Conservation (phyloP, 2,797 vertebrate genomes). For the Sebastes diaconus region DNA sequence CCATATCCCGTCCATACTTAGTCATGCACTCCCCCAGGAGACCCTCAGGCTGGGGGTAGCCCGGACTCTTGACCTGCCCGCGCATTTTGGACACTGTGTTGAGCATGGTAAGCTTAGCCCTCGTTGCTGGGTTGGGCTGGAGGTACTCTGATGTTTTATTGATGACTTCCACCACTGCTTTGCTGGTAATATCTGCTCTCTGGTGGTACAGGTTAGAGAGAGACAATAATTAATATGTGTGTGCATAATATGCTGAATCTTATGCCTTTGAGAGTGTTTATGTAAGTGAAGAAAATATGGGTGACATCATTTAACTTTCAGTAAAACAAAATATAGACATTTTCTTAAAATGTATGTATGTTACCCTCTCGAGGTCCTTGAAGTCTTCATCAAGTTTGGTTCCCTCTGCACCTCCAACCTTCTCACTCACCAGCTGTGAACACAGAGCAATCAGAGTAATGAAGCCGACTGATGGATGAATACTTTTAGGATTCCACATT, state of each 20-base stretch:
- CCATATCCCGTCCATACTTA: slow-evolving; percentile 91
- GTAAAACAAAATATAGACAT: neutral
- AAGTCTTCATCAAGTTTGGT: slow-evolving; percentile 98
- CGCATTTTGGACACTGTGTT: slow-evolving; percentile 95
- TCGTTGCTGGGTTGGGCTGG: slow-evolving; percentile 95
- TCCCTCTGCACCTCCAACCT: slow-evolving; percentile 96
- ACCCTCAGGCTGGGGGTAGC: slow-evolving; percentile 94
- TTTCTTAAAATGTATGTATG: slow-evolving; percentile 6
- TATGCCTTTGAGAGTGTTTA: neutral
- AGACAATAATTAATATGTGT: neutral
- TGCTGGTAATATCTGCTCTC: slow-evolving; percentile 96
- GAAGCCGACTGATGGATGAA: neutral
- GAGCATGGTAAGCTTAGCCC: slow-evolving; percentile 94
- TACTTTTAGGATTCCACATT: too few species aligned
- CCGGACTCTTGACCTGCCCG: slow-evolving; percentile 91
- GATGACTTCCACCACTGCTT: slow-evolving; percentile 91
- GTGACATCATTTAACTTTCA: neutral
- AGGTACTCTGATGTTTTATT: slow-evolving; percentile 94
- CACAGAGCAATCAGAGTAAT: slow-evolving; percentile 19
- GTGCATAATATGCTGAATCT: neutral
- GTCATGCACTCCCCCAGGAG: slow-evolving; percentile 95
- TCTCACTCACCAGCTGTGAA: slow-evolving; percentile 93
- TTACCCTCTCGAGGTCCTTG: slow-evolving; percentile 94
- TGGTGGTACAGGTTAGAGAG: slow-evolving; percentile 63
- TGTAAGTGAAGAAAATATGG: neutral